Evolutionary conservation across 2,797 vertebrate genomes (phyloP), one percentile per base, ranked within the genome.

Genomic region (Gouania willdenowi): DNA sequence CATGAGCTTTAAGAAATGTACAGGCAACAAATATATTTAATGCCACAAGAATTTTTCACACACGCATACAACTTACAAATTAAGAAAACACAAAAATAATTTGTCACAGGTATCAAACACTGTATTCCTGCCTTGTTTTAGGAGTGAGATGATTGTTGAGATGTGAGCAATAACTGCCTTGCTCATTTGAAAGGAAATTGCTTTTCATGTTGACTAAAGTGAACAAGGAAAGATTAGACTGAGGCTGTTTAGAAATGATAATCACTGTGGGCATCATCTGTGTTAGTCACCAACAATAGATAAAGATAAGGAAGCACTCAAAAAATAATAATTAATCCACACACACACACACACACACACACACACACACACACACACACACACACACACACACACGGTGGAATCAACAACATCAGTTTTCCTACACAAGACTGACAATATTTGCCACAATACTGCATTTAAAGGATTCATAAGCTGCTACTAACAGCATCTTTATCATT

Each of bases 211-310:
- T 18, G 54, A 64, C 15, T 46, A 5, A 56, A 54, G 26, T 67
- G 52, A 44, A 41, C 6, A 38, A 48, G 14, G 45, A 26, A 49
- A 56, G 63, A 73, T 69, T 62, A 43, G 17, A 41, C 45, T 19
- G 24, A 36, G 55, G 23, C 54, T 44, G 41, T 49, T 54, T 47
- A 43, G 29, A 72, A 77, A 71, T 59, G 22, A 45, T 40, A 68
- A n/a, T n/a, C n/a, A n/a, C n/a, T n/a, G n/a, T 25, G 32, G 41
- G 3, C 26, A 26, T 52, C 28, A 13, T 49, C 36, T 24, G 21
- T 37, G 41, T 35, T 36, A 61, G 50, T 70, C 69, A 32, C 38
- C 52, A 47, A 27, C 41, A 28, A 22, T 18, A 50, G 38, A 76
- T 63, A 41, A 67, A 43, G 26, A 62, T 16, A 13, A 4, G 33